Percentiles rank a stretch among this genome's conserved stretches.
These are phyloP conservation scores for Sceloporus tristichus DNA, from an alignment of 2,113 vertebrate genomes.

Conservation along the genomic window DNA sequence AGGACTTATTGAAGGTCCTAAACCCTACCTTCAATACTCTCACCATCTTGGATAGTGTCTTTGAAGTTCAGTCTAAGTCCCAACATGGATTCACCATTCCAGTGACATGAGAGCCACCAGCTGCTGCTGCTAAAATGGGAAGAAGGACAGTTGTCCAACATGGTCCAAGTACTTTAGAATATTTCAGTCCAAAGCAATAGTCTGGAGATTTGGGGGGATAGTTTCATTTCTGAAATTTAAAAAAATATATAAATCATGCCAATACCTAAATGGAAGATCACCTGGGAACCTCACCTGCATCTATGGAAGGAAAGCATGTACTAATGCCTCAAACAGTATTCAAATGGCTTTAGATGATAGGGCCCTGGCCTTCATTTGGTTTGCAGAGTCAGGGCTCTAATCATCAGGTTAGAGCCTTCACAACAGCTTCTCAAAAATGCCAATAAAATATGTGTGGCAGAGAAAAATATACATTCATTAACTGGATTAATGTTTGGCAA, in stretches of 20 bases:
- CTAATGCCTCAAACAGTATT: background rate
- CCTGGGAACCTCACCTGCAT: no score
- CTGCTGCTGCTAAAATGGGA: no score
- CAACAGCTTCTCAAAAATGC: background rate
- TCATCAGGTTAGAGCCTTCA: background rate
- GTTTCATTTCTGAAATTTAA: background rate
- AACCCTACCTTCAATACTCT: background rate
- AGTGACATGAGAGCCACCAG: no score
- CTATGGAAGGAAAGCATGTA: background rate
- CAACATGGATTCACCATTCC: no score
- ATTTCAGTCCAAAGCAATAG: background rate
- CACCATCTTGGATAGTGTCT: background rate
- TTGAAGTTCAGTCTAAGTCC: background rate
- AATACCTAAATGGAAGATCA: no score
- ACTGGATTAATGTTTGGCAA: conserved; percentile 43
- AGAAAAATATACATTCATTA: conserved; percentile 34
- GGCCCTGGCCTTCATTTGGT: no score
- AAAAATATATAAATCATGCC: background rate
- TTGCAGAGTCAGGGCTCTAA: background rate
- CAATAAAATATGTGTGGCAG: conserved; percentile 26
- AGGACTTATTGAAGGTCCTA: background rate
- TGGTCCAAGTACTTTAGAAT: background rate
- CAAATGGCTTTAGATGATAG: background rate
- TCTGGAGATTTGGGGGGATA: background rate
- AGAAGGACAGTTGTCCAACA: no score